Evolutionary conservation across 2,797 vertebrate species (phyloP).

Genomic region (Luscinia megarhynchos): DNA sequence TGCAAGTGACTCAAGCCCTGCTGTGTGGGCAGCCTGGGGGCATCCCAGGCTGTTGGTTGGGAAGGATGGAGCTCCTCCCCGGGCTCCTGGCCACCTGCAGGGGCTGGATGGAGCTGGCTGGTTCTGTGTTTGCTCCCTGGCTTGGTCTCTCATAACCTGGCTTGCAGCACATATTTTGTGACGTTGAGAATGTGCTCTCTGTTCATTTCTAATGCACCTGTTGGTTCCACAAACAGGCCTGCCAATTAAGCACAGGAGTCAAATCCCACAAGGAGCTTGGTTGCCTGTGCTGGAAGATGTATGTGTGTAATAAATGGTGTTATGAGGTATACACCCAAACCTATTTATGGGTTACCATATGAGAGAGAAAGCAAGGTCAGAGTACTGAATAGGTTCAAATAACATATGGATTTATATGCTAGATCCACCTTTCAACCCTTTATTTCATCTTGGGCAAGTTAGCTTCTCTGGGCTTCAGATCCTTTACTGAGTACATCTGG

Average conservation of each 20-base stretch:
- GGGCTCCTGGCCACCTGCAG: background rate
- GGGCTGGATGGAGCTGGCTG: background rate
- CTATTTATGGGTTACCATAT: conserved; percentile 41
- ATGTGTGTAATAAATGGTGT: conserved; percentile 46
- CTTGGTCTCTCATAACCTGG: background rate
- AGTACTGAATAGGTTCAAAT: background rate
- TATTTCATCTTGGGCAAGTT: background rate
- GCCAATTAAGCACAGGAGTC: conserved; percentile 35
- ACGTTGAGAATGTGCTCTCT: conserved; percentile 51
- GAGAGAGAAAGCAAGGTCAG: background rate
- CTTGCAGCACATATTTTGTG: conserved; percentile 15
- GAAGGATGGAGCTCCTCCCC: background rate
- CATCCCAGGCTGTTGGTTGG: background rate
- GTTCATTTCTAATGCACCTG: conserved; percentile 29
- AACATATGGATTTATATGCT: background rate
- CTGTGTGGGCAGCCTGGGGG: conserved; percentile 12
- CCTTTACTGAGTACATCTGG: background rate
- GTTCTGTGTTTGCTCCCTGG: conserved; percentile 22
- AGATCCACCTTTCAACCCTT: background rate
- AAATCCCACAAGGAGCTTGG: conserved; percentile 48
- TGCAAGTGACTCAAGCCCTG: background rate
- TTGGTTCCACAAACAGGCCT: conserved; percentile 12
- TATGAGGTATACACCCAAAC: conserved; percentile 31
- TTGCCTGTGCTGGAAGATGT: conserved; percentile 29
- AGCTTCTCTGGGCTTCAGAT: background rate